Evolutionary conservation across 2,797 vertebrate genomes (phyloP), one percentile per base, ranked within the genome.

Genomic region (Myripristis jacobus): DNA sequence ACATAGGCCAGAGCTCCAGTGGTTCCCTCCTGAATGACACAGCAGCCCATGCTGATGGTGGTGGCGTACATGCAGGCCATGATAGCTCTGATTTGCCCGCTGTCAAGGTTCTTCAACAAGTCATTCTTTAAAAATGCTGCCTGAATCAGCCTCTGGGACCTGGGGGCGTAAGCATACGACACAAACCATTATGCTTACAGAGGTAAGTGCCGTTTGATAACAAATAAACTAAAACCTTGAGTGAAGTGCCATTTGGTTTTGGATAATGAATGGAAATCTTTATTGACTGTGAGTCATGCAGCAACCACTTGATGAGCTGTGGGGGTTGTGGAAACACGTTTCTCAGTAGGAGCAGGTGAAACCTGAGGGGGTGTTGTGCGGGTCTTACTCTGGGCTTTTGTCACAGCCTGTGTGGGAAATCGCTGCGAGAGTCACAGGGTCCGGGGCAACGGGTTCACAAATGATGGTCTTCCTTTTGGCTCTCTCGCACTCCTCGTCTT

Each of bases 381-480:
- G 29, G 47, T 85, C 93, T 94, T 88, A 95, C 94, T 89, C 86
- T 34, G 63, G 80, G 66, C 82, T 94, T 89, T 94, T 95, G 86
- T 91, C 90, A 75, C 90, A 91, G 75, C 84, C 87, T 81, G 74
- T 79, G 22, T 89, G 85, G 31, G 88, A 89, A 75, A 84, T 77
- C 69, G 79, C 74, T 38, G 88, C 59, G 25, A 89, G 68, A 58
- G 87, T 87, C 68, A 80, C 77, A 0, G 83, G 79, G 72, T 94
- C 93, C 79, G 90, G 59, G 41, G 66, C 82, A 59, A 87, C 75
- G 31, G 92, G 88, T 67, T 93, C 92, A 18, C 92, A 93, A 55
- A 93, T 88, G 13, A 94, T 70, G 0, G 93, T 91, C 82, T 83
- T 92, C 61, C 91, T 91, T 38, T 82, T 88, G 41, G 83, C 66